These are phyloP conservation scores for Anodontia alba DNA, from an alignment of 2,888 invertebrate species.

Conservation along the genomic window DNA sequence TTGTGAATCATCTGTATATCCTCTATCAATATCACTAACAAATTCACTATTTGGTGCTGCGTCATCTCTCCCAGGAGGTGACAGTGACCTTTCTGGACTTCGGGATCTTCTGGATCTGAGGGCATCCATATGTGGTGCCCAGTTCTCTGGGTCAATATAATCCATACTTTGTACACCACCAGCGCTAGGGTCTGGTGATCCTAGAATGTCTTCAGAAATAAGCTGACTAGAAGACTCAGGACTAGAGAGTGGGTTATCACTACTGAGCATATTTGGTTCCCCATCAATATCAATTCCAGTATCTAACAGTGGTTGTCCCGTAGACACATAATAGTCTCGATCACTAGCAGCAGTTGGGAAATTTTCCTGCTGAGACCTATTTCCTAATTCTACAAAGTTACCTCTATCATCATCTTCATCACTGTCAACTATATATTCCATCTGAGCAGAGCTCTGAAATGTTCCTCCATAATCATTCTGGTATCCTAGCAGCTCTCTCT, in stretches of 20 bases:
- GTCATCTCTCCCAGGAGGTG: constrained; percentile 25
- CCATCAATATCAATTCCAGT: constrained; percentile 15
- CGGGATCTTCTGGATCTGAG: constrained; percentile 48
- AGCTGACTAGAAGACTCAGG: constrained; percentile 16
- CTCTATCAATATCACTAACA: background rate
- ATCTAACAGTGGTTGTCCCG: constrained; percentile 46
- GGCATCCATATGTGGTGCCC: constrained; percentile 52
- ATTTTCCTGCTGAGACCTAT: background rate
- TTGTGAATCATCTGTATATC: background rate
- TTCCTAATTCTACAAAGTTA: constrained; percentile 36
- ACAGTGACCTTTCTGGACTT: constrained; percentile 59
- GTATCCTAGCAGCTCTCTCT: constrained; percentile 55
- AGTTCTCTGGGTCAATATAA: constrained; percentile 43
- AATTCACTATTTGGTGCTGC: background rate
- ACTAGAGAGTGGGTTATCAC: background rate
- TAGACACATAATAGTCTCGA: constrained; percentile 29
- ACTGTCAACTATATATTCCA: constrained; percentile 50
- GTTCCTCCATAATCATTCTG: constrained; percentile 58
- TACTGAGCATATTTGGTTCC: background rate
- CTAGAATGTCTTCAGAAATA: background rate
- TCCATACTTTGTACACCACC: constrained; percentile 36
- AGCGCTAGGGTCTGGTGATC: background rate
- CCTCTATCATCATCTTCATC: constrained; percentile 45
- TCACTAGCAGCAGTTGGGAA: background rate
- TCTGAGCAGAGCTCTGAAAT: constrained; percentile 40